Base-by-base conservation (phyloP, 2,113 vertebrate species). In the Seriola dumerili region DNA sequence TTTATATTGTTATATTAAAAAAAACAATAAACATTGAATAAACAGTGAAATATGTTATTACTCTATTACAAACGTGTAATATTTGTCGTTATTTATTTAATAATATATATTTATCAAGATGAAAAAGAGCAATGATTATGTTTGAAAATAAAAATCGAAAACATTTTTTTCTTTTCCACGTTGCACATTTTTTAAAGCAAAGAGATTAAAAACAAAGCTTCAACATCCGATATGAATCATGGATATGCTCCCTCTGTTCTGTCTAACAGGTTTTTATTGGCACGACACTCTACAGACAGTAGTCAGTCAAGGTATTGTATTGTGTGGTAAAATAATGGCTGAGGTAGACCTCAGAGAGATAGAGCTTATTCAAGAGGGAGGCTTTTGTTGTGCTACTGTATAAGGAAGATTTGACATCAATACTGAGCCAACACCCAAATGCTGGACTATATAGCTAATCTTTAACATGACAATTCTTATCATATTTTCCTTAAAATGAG, bases 381-480 rank as follows among this genome's bases (percentile, higher is more conserved):
- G 29, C 7, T 59, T 46, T 6, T 21, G 46, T 76, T 67, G 19
- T 44, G 25, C 25, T 46, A 32, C 50, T 57, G 25, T 46, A 11
- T 55, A 9, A 68, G 4, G 32, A 38, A 38, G 2, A 54, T 12
- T 73, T 57, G 4, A 80, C 13, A 86, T 40, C 23, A 55, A 55
- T 11, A 58, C 57, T 10, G 40, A 65, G 12, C 52, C 62, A 55
- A 76, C 32, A 3, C 10, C 0, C 40, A 54, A 58, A 78, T 61
- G 29, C 3, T 36, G 14, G 2, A 54, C 34, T 0, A 19, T 17
- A 66, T 10, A 42, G 23, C 12, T 10, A 9, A 16, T 40, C 25
- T 23, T 40, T 63, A 7, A 52, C 17, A 21, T 32, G n/a, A 40
- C 21, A 38, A 16, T 2, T 67, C 21, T 8, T 58, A 3, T 61